Evolutionary conservation across 2,888 invertebrate genomes (phyloP), one percentile per base, ranked within the genome.

Genomic region (Trachelus iudaicus): DNA sequence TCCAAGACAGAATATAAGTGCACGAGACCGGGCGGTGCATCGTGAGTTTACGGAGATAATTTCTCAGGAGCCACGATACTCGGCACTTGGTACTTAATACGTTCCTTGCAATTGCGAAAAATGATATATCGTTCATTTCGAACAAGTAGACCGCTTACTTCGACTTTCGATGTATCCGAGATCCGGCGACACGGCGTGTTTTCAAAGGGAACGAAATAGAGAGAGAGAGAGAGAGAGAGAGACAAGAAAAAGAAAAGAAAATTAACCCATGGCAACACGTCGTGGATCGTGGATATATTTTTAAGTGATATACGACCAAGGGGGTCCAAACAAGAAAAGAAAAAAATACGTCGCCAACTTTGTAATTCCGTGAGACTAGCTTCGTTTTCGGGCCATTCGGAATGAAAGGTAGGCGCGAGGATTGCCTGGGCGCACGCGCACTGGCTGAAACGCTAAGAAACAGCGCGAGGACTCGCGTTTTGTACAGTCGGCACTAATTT

Each of bases 81-180:
- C 87, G 90, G 89, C 90, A 89, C 84, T 87, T 85, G 87, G 88
- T 90, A 90, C 90, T 90, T 90, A 90, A 87, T 83, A 75, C 76
- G 75, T 71, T 71, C 71, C 71, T 71, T 56, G 56, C 56, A 56
- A 56, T 56, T 56, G 56, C 56, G 56, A 56, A 56, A 56, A 56
- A 23, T 23, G 56, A 56, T 56, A 56, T 56, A 56, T 23, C 56
- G 56, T 56, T 56, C 56, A 56, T 56, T 56, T 56, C 23, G 56
- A 56, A 56, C 56, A 23, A 15, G 56, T 56, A 56, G 56, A 56
- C 56, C 56, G 56, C 56, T 56, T 56, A 56, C 56, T 56, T 56
- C 56, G 56, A 56, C 56, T 56, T 56, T 56, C 56, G 56, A 56
- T 56, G 56, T 56, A 56, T 56, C 56, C 56, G 71, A 71, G 71